phyloP scores from a whole-genome alignment of 2,888 invertebrate genomes.

The Podabrus alpinus region DNA sequence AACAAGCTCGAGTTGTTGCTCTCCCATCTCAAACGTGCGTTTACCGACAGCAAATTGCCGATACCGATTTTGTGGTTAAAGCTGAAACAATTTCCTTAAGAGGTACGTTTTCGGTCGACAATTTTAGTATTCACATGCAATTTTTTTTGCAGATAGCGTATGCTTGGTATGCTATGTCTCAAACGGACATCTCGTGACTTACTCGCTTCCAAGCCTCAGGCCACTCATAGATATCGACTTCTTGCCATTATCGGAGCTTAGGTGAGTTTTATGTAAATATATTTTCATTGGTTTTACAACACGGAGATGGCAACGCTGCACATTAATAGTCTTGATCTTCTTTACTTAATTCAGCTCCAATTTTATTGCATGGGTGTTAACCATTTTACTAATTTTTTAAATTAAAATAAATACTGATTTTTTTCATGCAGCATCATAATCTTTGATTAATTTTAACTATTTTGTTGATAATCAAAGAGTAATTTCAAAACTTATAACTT shows the following conservation, averaged over 20 bases:
- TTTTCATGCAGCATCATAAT: neutral
- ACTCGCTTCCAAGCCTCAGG: slow-evolving; percentile 94
- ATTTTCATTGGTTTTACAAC: slow-evolving; percentile 4
- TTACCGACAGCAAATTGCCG: slow-evolving; percentile 90
- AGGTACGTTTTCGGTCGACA: slow-evolving; percentile 61
- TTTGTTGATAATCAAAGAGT: too few species aligned
- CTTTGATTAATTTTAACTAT: too few species aligned
- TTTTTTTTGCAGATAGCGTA: slow-evolving; percentile 78
- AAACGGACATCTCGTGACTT: slow-evolving; percentile 90
- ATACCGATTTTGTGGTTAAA: slow-evolving; percentile 91
- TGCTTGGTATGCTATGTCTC: slow-evolving; percentile 94
- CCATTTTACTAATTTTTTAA: slow-evolving; percentile 13
- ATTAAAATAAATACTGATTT: neutral
- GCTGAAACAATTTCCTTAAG: slow-evolving; percentile 91
- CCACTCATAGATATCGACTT: slow-evolving; percentile 92
- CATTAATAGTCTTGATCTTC: slow-evolving; percentile 41
- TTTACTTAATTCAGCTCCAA: slow-evolving; percentile 34
- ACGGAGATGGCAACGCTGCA: slow-evolving; percentile 30
- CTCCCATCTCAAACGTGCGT: slow-evolving; percentile 95
- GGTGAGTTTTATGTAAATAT: slow-evolving; percentile 61
- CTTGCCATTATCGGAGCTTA: slow-evolving; percentile 90
- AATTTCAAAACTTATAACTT: too few species aligned
- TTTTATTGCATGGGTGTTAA: slow-evolving; percentile 27
- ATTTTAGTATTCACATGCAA: neutral
- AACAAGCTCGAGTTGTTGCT: slow-evolving; percentile 91